Evolutionary conservation across 2,113 vertebrate species (phyloP).

Genomic region (Aspiorhynchus laticeps): DNA sequence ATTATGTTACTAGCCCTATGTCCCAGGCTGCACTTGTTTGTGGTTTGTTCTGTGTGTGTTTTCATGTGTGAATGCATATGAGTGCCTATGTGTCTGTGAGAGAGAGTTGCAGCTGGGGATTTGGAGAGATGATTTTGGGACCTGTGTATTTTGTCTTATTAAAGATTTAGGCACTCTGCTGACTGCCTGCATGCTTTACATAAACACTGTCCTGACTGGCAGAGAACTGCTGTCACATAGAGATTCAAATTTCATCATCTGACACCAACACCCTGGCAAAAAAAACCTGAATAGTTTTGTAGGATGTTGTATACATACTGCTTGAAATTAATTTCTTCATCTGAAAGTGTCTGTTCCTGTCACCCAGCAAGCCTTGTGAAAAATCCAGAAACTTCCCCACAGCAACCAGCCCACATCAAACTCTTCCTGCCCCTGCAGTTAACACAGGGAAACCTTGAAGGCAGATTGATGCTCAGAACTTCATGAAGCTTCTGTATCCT

Average conservation of each 20-base stretch:
- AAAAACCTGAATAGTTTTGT: constrained; percentile 16
- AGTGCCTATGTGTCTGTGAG: constrained; percentile 11
- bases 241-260: constrained; percentile 37
- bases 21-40: neutral
- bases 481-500: neutral
- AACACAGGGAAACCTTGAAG: neutral
- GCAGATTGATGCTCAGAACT: neutral
- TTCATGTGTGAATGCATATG: constrained; percentile 15
- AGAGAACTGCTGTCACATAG: constrained; percentile 38
- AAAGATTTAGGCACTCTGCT: constrained; percentile 26
- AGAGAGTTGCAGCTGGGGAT: constrained; percentile 23
- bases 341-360: neutral
- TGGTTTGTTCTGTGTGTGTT: constrained; percentile 29
- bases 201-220: constrained; percentile 34
- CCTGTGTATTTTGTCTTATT: constrained; percentile 36
- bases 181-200: constrained; percentile 39
- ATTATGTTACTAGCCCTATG: neutral
- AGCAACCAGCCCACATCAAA: neutral
- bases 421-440: neutral
- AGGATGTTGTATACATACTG: constrained; percentile 3
- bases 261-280: constrained; percentile 35
- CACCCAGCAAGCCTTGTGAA: neutral
- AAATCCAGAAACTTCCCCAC: neutral
- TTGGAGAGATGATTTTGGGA: constrained; percentile 22
- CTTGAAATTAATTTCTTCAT: neutral